A percentile compares a stretch with the other conserved stretches of the same genome.
Conservation (phyloP, 2,113 vertebrate genomes). For the Neolamprologus caudopunctatus region DNA sequence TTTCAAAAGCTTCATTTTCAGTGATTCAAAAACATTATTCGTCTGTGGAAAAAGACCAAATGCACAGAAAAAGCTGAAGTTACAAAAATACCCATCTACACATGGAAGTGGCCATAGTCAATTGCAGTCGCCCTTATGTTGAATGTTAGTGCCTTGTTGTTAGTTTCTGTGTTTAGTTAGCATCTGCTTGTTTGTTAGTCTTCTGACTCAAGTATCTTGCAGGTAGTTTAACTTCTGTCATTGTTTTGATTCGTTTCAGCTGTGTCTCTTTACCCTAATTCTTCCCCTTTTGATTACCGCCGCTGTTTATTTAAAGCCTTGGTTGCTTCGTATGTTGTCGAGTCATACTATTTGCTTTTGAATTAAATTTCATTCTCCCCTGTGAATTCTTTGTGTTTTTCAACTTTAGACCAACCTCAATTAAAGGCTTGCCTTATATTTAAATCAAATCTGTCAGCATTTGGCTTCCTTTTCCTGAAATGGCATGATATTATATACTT, state of each 20-base stretch:
- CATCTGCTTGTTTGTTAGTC: background rate
- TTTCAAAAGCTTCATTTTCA: background rate
- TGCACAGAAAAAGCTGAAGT: background rate
- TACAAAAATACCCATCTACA: background rate
- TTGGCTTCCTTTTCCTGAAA: background rate
- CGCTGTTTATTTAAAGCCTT: background rate
- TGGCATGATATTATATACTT: background rate
- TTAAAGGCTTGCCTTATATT: background rate
- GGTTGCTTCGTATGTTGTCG: background rate
- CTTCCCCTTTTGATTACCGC: background rate
- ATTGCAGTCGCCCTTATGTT: background rate
- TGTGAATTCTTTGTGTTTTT: background rate
- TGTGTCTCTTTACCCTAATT: background rate
- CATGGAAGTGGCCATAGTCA: background rate
- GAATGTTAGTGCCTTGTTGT: background rate
- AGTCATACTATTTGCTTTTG: background rate
- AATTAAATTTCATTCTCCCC: background rate
- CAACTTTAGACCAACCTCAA: background rate
- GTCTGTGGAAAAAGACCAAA: background rate
- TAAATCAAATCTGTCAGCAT: background rate
- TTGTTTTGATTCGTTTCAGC: background rate
- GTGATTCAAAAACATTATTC: background rate
- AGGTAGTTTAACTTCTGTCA: background rate
- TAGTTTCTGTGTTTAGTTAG: background rate
- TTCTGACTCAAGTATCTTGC: background rate